A percentile compares a stretch with the other conserved stretches of the same genome.
Conservation (phyloP, 2,888 invertebrate genomes). For the Spisula solida region DNA sequence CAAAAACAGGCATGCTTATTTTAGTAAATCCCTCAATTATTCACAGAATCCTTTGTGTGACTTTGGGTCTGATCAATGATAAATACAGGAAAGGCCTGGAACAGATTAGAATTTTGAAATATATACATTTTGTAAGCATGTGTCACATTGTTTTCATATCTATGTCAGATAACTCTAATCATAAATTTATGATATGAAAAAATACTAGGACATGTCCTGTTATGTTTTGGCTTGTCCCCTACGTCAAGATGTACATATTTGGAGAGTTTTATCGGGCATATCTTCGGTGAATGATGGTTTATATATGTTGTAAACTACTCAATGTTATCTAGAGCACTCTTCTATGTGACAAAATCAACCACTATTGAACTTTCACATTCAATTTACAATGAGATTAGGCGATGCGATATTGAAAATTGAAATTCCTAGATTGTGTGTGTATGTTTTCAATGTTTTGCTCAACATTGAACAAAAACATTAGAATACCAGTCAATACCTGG, state of each 20-base stretch:
- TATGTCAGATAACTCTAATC: background rate
- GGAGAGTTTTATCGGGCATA: background rate
- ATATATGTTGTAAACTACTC: constrained; percentile 26
- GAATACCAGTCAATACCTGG: background rate
- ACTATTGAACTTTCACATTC: constrained; percentile 24
- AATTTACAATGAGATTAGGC: constrained; percentile 8
- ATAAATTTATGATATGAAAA: background rate
- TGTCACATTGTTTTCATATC: constrained; percentile 6
- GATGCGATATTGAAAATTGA: constrained; percentile 5
- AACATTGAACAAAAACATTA: no score
- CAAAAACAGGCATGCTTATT: no score
- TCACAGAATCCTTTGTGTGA: no score
- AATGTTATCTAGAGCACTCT: constrained; percentile 12
- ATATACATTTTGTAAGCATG: background rate
- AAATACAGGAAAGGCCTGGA: background rate
- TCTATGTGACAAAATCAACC: constrained; percentile 23
- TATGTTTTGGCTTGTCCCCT: background rate
- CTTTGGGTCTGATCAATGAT: no score
- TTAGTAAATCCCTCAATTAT: no score
- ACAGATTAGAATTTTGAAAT: background rate
- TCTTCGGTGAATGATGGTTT: constrained; percentile 11
- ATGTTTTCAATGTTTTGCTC: no score
- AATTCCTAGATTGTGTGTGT: background rate
- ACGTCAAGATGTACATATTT: background rate
- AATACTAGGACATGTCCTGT: background rate